Evolutionary conservation across 2,113 vertebrate genomes (phyloP).

Genomic region (Vulpes vulpes): DNA sequence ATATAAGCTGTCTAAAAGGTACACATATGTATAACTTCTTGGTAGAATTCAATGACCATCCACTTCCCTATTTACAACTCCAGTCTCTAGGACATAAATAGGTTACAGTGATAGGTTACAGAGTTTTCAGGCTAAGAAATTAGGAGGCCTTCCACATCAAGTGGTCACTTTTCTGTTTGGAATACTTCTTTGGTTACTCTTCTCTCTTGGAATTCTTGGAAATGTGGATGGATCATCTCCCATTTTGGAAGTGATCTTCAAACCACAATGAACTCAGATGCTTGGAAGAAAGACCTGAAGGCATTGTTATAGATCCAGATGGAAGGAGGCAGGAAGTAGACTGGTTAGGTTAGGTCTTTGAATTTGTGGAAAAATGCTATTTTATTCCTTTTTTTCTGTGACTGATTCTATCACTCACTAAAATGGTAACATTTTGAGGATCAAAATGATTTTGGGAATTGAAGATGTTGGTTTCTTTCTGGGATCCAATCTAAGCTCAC

Average conservation of each 20-base stretch:
- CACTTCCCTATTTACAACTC: background rate
- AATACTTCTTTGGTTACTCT: background rate
- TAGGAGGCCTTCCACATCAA: background rate
- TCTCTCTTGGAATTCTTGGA: background rate
- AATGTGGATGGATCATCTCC: background rate
- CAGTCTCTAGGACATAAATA: background rate
- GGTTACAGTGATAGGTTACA: background rate
- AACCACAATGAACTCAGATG: background rate
- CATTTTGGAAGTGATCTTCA: background rate
- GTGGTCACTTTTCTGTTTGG: background rate
- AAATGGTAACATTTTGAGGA: background rate
- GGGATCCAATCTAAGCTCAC: background rate
- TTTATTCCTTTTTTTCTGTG: background rate
- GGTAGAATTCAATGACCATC: background rate
- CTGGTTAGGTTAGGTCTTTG: background rate
- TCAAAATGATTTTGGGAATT: background rate
- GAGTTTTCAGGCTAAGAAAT: background rate
- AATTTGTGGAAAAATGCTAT: background rate
- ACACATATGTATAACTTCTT: background rate
- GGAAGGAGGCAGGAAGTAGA: background rate
- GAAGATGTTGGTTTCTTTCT: background rate
- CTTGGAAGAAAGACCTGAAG: background rate
- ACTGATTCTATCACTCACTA: background rate
- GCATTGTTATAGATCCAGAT: background rate
- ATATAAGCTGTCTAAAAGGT: background rate